These are phyloP conservation scores for Cyclura pinguis DNA, from an alignment of 2,797 vertebrate genomes.

Conservation along the genomic window DNA sequence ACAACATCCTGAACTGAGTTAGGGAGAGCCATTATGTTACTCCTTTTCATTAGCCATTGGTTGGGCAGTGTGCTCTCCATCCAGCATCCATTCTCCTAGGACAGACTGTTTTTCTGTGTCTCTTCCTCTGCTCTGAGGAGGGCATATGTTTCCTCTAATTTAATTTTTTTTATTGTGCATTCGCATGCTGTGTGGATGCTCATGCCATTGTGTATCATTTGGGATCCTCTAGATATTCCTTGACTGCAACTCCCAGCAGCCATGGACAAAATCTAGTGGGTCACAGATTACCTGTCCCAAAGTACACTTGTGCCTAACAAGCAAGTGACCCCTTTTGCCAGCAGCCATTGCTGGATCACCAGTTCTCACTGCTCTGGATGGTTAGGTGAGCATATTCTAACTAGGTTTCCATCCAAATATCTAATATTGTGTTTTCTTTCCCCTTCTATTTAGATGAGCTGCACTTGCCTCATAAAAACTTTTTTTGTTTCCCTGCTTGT, in stretches of 20 bases:
- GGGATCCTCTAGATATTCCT: too few species aligned
- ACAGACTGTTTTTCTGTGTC: not conserved
- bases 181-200: not conserved
- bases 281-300: too few species aligned
- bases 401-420: not conserved
- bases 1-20: not conserved
- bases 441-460: not conserved
- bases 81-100: not conserved
- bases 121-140: not conserved
- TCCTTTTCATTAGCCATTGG: not conserved
- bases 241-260: too few species aligned
- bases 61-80: not conserved
- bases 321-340: not conserved
- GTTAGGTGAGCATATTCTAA: not conserved
- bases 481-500: not conserved
- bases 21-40: not conserved
- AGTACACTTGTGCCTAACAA: not conserved
- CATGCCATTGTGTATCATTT: not conserved
- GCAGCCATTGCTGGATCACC: not conserved
- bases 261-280: too few species aligned
- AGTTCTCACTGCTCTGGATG: not conserved
- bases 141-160: not conserved
- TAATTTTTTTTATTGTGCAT: not conserved
- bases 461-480: not conserved
- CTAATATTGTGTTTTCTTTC: not conserved